Base-by-base conservation (phyloP, 1,140 invertebrate species). In the Drosophila ercepeae region DNA sequence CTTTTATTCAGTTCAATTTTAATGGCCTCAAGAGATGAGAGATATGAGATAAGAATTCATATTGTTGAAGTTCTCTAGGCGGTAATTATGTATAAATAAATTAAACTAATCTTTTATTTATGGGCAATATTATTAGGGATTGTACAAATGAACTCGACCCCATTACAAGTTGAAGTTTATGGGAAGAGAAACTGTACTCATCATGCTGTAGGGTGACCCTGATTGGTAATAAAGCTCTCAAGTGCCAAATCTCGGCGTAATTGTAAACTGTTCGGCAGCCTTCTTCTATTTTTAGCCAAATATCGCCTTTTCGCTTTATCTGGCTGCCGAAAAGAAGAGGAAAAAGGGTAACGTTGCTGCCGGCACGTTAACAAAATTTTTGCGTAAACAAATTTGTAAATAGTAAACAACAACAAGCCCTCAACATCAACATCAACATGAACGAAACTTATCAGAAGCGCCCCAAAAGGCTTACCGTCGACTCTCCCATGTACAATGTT, bases 321-420 rank as follows among this genome's bases (percentile, higher is more conserved):
- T 78, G 25, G 19, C 45, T 55, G 18, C 14, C 23, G 59, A 51
- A 32, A 71, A 59, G 51, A 55, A 59, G 29, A 49, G 29, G 13
- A 60, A 74, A 78, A 63, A 78, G 61, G 61, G 69, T 59, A 73
- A 84, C 78, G 79, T 83, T 83, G 51, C 50, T 44, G 36, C 52
- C 59, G 75, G 75, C 78, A 83, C 79, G 79, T 84, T 84, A 63
- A 41, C 78, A 64, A 84, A 78, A 59, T 2, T 41, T 77, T 44
- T 36, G 59, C 69, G 75, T 83, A 82, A 82, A 83, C 74, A 82
- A 70, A 74, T 65, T 78, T 83, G 57, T 72, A 83, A 75, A 49
- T 9, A 67, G 54, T 44, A 68, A 67, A 44, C 48, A 74, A 67
- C 39, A 81, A 81, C 50, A 82, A 70, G 54, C 42, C 46, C 19